Conservation (phyloP, 2,888 invertebrate genomes). For the Andrena praecox region DNA sequence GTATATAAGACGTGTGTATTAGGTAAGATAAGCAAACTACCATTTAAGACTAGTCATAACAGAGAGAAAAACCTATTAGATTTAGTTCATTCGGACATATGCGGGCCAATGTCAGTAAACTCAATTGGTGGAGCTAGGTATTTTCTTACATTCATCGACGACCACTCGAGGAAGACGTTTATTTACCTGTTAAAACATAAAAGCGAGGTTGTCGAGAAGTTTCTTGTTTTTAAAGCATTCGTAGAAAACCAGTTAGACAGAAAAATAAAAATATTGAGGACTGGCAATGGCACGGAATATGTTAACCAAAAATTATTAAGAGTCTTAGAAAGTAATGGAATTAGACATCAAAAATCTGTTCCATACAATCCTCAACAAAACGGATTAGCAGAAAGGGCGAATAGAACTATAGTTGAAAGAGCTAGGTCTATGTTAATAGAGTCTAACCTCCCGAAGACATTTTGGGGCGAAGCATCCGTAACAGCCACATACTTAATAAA, state of each 20-base stretch:
- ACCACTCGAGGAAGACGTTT: not conserved
- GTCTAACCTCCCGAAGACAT: not conserved
- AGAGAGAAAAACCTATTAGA: no score
- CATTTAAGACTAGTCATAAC: no score
- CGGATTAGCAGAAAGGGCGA: conserved; percentile 19
- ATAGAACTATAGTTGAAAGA: not conserved
- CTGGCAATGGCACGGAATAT: conserved; percentile 32
- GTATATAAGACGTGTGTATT: no score
- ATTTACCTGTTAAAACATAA: conserved; percentile 15
- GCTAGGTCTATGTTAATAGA: not conserved
- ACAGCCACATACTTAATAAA: not conserved
- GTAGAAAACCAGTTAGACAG: conserved; percentile 10
- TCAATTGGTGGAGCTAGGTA: not conserved
- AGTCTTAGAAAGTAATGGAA: conserved; percentile 12
- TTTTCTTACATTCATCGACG: not conserved
- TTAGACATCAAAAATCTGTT: conserved; percentile 26
- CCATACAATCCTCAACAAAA: conserved; percentile 21
- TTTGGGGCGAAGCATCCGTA: not conserved
- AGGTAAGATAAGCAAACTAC: no score
- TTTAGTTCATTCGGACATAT: no score
- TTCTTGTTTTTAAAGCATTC: conserved; percentile 18
- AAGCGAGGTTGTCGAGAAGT: conserved; percentile 6
- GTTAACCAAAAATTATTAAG: conserved; percentile 13
- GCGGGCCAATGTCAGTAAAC: no score
- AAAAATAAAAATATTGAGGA: conserved; percentile 1